Base-by-base conservation (phyloP, 1,140 invertebrate species). In the Procambarus clarkii region DNA sequence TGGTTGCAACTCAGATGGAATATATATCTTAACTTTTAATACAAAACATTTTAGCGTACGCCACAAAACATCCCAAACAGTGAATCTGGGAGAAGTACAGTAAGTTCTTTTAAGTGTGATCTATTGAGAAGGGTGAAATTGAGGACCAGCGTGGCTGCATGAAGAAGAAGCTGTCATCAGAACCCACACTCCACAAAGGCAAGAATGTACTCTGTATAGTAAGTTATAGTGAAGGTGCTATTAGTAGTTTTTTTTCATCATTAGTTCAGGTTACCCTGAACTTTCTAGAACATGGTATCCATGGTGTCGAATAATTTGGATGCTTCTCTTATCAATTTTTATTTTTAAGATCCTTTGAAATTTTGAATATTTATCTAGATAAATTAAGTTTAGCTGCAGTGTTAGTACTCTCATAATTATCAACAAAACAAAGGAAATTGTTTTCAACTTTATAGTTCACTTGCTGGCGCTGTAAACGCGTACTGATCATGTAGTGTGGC, bases 41-140 rank as follows among this genome's bases (percentile, higher is more conserved):
- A 64, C 60, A 64, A 64, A 64, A 64, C 24, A 8, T 34, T 24
- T 74, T 74, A 74, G 69, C 11, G 7, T 74, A 74, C 5, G 11
- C 60, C 8, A 7, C 69, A 34, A 74, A 74, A 74, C 69, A 74
- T 74, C 69, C 24, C 21, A 34, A 34, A 74, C 24, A 44, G 24
- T 74, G 69, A 74, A 74, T 74, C 69, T 74, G 69, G 69, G 24
- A 74, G 69, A 34, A 74, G 24, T 74, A 74, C 69, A 74, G 69
- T 74, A 74, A 74, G 69, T 74, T 34, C 69, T 74, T 74, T 74
- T 74, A 74, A 24, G 69, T 74, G 69, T 74, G 69, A 74, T 74
- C n/a, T 74, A 74, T 74, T 74, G 69, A 34, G 69, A 21, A 74
- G 24, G n/a, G 69, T 74, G 69, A 34, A 24, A 11, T 34, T 74